These are phyloP conservation scores for Esox masquinongy DNA, from an alignment of 2,797 vertebrate genomes.

Conservation along the genomic window DNA sequence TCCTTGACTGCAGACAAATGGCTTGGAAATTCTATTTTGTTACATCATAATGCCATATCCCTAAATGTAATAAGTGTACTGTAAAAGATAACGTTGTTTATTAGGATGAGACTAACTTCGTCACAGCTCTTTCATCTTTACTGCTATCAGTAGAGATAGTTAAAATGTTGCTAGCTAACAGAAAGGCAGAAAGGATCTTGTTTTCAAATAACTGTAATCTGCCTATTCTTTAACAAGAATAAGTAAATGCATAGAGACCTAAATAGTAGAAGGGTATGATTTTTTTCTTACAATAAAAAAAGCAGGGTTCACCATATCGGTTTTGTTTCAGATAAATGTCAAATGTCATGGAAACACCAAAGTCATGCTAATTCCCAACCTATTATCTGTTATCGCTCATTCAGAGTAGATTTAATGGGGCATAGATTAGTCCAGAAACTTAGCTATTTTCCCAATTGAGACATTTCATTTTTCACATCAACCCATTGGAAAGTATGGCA, in stretches of 20 bases:
- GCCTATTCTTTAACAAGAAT: neutral
- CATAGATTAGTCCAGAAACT: neutral
- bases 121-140: neutral
- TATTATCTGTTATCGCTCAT: conserved; percentile 24
- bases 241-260: neutral
- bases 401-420: conserved; percentile 29
- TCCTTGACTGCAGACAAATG: neutral
- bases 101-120: neutral
- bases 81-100: neutral
- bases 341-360: conserved; percentile 22
- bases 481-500: neutral
- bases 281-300: neutral
- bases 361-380: conserved; percentile 25
- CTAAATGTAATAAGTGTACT: neutral
- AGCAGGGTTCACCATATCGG: no score
- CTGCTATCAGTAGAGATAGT: neutral
- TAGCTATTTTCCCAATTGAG: neutral
- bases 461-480: neutral
- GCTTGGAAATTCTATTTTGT: neutral
- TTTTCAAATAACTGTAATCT: neutral
- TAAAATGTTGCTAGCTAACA: neutral
- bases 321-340: neutral
- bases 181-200: neutral
- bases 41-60: neutral
- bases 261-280: neutral